Percentiles rank a stretch among this genome's conserved stretches.
Evolutionary conservation across 1,140 invertebrate species (phyloP).

Genomic region (Trachelipus rathkii): DNA sequence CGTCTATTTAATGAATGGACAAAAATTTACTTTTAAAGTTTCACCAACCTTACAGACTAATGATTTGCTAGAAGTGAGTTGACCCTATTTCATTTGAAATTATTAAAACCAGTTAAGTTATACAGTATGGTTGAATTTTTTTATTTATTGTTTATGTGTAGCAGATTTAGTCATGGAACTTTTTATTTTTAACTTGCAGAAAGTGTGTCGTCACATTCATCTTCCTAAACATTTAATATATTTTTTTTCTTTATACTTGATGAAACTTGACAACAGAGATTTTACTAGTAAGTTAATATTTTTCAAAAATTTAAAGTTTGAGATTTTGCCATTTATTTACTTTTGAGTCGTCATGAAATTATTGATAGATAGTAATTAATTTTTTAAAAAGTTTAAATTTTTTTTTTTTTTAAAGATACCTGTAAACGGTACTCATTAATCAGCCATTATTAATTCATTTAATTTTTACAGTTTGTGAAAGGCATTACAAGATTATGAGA

Average conservation of each 20-base stretch:
- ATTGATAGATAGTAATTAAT: too few relatives aligned
- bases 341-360: too few relatives aligned
- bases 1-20: constrained; percentile 77
- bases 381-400: too few relatives aligned
- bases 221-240: constrained; percentile 69
- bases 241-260: constrained; percentile 85
- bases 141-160: too few relatives aligned
- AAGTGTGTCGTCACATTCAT: constrained; percentile 69
- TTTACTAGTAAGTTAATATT: constrained; percentile 57
- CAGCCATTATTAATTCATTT: not conserved
- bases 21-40: constrained; percentile 74
- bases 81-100: not conserved
- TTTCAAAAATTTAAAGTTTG: too few relatives aligned
- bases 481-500: constrained; percentile 90
- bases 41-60: constrained; percentile 76
- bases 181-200: constrained; percentile 53
- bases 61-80: constrained; percentile 66
- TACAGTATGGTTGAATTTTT: too few relatives aligned
- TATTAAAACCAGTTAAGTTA: too few relatives aligned
- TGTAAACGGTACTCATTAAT: too few relatives aligned
- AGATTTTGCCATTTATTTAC: too few relatives aligned
- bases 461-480: constrained; percentile 64
- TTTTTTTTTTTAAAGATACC: too few relatives aligned
- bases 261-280: constrained; percentile 69
- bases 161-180: too few relatives aligned